phyloP scores from a whole-genome alignment of 2,113 vertebrate genomes.

The Oryzias curvinotus region DNA sequence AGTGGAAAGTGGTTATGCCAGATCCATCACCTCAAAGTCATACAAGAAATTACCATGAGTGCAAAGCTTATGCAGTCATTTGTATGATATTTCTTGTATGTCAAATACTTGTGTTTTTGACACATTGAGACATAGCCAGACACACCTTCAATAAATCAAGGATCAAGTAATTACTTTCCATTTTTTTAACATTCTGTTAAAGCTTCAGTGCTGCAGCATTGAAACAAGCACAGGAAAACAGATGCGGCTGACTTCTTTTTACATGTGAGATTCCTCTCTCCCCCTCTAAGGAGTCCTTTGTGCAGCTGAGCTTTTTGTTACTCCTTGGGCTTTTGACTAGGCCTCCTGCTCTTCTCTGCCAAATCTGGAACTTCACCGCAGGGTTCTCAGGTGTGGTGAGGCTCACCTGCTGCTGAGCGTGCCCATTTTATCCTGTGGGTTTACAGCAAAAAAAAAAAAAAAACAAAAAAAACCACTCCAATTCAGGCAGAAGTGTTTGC shows the following conservation, averaged over 20 bases:
- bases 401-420: conserved; percentile 58
- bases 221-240: conserved; percentile 58
- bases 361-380: conserved; percentile 55
- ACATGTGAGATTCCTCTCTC: conserved; percentile 43
- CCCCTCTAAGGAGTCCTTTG: conserved; percentile 53
- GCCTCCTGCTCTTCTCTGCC: conserved; percentile 60
- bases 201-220: conserved; percentile 40
- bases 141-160: conserved; percentile 38
- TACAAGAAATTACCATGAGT: conserved; percentile 56
- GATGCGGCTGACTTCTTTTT: conserved; percentile 50
- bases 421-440: conserved; percentile 43
- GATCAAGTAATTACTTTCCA: conserved; percentile 25
- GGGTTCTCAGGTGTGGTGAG: conserved; percentile 57
- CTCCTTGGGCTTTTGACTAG: conserved; percentile 66
- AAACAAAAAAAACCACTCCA: conserved; percentile 7
- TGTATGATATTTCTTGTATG: conserved; percentile 41
- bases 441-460: background rate
- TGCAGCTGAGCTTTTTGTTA: conserved; percentile 63
- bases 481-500: background rate
- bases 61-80: conserved; percentile 42
- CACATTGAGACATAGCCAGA: conserved; percentile 37
- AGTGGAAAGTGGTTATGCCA: conserved; percentile 48
- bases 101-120: conserved; percentile 43
- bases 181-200: conserved; percentile 12
- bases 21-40: conserved; percentile 60